These are phyloP conservation scores for Branchipolynoe longqiensis DNA, from an alignment of 2,888 invertebrate genomes.

Conservation along the genomic window DNA sequence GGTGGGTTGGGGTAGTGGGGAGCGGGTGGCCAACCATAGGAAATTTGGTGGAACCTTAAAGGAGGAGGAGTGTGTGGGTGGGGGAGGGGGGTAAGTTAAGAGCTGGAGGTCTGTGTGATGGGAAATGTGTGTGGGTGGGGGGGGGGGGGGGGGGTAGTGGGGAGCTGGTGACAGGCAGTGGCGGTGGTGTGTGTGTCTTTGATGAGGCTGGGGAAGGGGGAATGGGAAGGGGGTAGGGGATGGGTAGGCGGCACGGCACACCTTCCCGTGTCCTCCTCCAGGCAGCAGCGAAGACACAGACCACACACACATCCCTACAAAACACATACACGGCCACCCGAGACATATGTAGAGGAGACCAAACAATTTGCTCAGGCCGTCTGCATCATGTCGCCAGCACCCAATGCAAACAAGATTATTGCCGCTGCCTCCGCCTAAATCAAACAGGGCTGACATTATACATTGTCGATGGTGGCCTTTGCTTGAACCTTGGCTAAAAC, in stretches of 20 bases:
- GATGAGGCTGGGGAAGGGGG: not conserved
- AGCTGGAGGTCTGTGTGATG: too few species aligned
- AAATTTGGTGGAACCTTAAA: too few species aligned
- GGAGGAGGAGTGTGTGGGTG: too few species aligned
- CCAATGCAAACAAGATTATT: conserved; percentile 52
- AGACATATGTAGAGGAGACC: conserved; percentile 39
- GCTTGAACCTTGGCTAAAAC: conserved; percentile 40
- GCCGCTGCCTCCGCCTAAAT: conserved; percentile 53
- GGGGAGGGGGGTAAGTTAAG: too few species aligned
- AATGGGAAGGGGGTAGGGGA: not conserved
- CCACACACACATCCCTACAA: too few species aligned
- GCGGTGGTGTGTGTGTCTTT: not conserved
- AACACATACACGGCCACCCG: conserved; percentile 13
- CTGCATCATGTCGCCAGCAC: conserved; percentile 48
- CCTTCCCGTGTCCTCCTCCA: not conserved
- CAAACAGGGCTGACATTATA: conserved; percentile 48
- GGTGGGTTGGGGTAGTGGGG: too few species aligned
- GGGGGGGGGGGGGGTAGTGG: too few species aligned
- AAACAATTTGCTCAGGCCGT: conserved; percentile 44
- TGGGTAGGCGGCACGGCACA: not conserved
- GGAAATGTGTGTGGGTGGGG: too few species aligned
- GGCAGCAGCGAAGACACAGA: conserved; percentile 7
- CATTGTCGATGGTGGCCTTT: conserved; percentile 45
- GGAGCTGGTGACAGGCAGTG: not conserved
- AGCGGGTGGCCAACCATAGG: too few species aligned